Conservation (phyloP, 2,113 vertebrate species). For the Melospiza georgiana region DNA sequence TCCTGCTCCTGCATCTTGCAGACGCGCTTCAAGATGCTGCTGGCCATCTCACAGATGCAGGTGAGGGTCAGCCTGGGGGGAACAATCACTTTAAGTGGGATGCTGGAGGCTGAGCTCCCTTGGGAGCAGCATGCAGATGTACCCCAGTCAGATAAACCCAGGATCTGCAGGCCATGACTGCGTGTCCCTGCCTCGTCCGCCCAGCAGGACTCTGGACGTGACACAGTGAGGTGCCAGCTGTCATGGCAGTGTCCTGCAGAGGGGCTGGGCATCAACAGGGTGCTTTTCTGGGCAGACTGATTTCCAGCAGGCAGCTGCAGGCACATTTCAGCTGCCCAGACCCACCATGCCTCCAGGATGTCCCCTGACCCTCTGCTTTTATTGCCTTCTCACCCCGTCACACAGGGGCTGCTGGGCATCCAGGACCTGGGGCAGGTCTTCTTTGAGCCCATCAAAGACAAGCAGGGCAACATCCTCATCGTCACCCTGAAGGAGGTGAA, state of each 20-base stretch:
- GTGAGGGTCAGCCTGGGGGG: conserved; percentile 47
- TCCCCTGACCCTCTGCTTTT: not conserved
- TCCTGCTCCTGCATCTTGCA: conserved; percentile 89
- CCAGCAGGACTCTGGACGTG: fast-evolving
- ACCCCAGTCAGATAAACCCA: not conserved
- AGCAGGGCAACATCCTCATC: conserved; percentile 89
- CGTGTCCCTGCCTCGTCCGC: not conserved
- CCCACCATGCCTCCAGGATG: fast-evolving
- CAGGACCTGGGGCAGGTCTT: conserved; percentile 89
- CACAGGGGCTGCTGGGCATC: conserved; percentile 84
- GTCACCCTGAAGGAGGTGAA: conserved; percentile 87
- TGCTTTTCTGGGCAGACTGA: not conserved
- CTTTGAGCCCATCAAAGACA: conserved; percentile 89
- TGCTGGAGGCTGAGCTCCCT: fast-evolving
- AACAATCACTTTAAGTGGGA: fast-evolving
- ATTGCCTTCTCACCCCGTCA: fast-evolving
- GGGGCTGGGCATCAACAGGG: not conserved
- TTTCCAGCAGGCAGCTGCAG: not conserved
- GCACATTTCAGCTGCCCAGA: not conserved
- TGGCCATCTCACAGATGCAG: conserved; percentile 86
- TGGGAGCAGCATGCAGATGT: fast-evolving
- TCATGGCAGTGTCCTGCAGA: not conserved
- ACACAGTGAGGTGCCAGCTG: not conserved
- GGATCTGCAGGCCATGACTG: not conserved
- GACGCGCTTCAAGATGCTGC: conserved; percentile 88